Percentiles rank a stretch among this genome's conserved stretches.
Evolutionary conservation across 1,140 invertebrate genomes (phyloP).

Genomic region (Heliconius eleuchia): DNA sequence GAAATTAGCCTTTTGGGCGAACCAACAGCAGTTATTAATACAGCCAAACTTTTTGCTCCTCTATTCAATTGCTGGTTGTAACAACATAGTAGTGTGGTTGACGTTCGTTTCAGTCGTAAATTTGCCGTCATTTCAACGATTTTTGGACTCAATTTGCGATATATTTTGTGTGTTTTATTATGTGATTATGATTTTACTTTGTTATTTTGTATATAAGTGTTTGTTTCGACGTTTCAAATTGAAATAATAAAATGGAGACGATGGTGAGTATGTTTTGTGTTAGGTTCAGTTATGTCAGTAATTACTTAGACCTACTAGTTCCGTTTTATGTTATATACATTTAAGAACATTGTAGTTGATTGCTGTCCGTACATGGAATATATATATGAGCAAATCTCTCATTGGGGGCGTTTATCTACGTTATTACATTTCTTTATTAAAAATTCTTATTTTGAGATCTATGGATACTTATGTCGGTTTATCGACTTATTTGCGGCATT

Average conservation of each 20-base stretch:
- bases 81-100: neutral
- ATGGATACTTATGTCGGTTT: too few species aligned
- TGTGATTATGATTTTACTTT: conserved; percentile 19
- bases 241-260: conserved; percentile 9
- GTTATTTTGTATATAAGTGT: conserved; percentile 23
- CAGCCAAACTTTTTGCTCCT: neutral
- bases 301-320: too few species aligned
- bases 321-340: too few species aligned
- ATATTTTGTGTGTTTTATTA: neutral
- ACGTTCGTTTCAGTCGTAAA: neutral
- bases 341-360: too few species aligned
- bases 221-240: conserved; percentile 1
- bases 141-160: neutral
- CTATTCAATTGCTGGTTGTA: neutral
- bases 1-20: conserved; percentile 12
- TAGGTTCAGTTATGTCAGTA: neutral
- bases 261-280: neutral
- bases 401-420: too few species aligned
- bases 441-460: too few species aligned
- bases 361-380: too few species aligned
- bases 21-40: conserved; percentile 11
- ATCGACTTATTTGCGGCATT: too few species aligned
- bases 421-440: too few species aligned
- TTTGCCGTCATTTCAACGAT: neutral
- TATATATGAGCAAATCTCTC: too few species aligned